Conservation (phyloP, 2,113 vertebrate species). For the Bufo gargarizans region DNA sequence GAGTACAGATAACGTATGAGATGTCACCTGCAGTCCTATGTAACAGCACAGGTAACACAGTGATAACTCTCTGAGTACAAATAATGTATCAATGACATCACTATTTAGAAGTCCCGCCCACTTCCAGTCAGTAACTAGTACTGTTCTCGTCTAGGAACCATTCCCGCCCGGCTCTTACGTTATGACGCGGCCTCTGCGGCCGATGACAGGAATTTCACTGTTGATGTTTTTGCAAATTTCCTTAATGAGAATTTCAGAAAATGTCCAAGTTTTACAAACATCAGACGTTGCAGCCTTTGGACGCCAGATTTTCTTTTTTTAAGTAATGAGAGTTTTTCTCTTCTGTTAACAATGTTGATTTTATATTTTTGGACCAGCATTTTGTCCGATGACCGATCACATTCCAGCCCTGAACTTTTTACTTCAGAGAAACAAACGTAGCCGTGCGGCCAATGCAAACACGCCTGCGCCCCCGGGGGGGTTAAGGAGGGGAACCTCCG, state of each 20-base stretch:
- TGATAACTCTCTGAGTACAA: background rate
- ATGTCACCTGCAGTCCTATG: constrained; percentile 1
- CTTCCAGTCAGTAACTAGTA: background rate
- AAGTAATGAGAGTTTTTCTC: background rate
- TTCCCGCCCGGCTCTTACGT: background rate
- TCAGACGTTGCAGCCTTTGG: background rate
- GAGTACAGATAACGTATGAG: background rate
- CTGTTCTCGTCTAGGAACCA: background rate
- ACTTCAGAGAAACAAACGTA: background rate
- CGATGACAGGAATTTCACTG: background rate
- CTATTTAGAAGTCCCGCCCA: too few relatives aligned
- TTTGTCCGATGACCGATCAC: background rate
- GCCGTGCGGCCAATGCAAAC: too few relatives aligned
- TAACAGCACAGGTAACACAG: background rate
- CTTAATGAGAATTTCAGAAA: background rate
- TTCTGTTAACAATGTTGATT: background rate
- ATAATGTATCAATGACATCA: background rate
- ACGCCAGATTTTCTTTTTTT: background rate
- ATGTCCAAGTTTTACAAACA: constrained; percentile 12
- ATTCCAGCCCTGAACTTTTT: constrained; percentile 17
- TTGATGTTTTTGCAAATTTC: background rate
- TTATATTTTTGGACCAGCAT: background rate
- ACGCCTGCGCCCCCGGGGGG: background rate
- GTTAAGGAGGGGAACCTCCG: background rate
- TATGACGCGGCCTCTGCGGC: background rate